phyloP scores from a whole-genome alignment of 1,140 invertebrate genomes.

The Probaryconus sp. region DNA sequence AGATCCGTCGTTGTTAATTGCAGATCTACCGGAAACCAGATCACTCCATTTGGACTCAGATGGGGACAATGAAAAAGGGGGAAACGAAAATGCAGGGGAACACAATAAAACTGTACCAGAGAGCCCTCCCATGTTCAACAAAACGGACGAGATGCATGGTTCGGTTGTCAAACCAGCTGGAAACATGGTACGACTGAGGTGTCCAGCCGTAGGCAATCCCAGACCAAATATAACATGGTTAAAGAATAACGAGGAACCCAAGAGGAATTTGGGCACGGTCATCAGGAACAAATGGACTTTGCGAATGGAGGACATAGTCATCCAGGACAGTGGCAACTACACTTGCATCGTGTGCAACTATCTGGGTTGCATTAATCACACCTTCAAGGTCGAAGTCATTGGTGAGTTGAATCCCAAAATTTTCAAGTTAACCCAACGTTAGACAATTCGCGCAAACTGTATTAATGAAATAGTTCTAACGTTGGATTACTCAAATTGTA shows the following conservation, averaged over 20 bases:
- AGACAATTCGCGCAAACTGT: conserved; percentile 1
- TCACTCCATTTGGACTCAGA: conserved; percentile 70
- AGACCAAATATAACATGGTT: conserved; percentile 88
- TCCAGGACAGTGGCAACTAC: conserved; percentile 89
- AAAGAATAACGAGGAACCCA: conserved; percentile 83
- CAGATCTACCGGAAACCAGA: conserved; percentile 70
- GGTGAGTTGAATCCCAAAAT: conserved; percentile 79
- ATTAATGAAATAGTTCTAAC: no score
- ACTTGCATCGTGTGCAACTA: conserved; percentile 90
- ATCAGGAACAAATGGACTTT: conserved; percentile 83
- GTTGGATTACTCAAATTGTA: neutral
- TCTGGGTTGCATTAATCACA: conserved; percentile 86
- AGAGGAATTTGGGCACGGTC: conserved; percentile 81
- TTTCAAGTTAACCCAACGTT: conserved; percentile 2
- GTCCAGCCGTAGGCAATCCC: conserved; percentile 84
- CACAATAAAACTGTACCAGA: conserved; percentile 72
- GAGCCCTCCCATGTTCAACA: conserved; percentile 76
- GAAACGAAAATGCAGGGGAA: conserved; percentile 71
- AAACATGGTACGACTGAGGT: conserved; percentile 82
- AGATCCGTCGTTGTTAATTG: no score
- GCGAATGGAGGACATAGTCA: conserved; percentile 85
- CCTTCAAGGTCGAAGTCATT: conserved; percentile 84
- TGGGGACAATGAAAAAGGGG: conserved; percentile 69
- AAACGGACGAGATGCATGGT: conserved; percentile 77
- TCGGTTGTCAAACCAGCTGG: conserved; percentile 83